Conservation (phyloP, 1,140 invertebrate species). For the Campoletis sonorensis region DNA sequence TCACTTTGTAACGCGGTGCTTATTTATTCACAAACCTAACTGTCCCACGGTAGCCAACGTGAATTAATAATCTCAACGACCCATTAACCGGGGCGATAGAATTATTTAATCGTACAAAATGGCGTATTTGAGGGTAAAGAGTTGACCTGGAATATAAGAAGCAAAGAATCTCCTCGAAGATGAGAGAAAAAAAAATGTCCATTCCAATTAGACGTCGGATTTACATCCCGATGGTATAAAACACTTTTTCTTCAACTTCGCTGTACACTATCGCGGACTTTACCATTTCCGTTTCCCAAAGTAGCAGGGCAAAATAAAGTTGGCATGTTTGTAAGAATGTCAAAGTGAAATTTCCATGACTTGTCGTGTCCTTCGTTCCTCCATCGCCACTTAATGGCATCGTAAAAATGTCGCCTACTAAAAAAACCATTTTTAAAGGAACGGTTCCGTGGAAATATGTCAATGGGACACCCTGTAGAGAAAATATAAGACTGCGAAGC, state of each 20-base stretch:
- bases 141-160: constrained; percentile 3
- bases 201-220: neutral
- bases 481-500: neutral
- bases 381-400: no score
- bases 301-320: no score
- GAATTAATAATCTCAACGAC: constrained; percentile 36
- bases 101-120: constrained; percentile 26
- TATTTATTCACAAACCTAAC: neutral
- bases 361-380: no score
- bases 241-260: no score
- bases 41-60: neutral
- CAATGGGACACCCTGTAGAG: neutral
- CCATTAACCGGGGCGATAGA: constrained; percentile 21
- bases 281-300: no score
- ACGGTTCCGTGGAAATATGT: neutral
- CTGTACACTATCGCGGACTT: no score
- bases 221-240: no score
- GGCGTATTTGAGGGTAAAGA: neutral
- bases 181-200: neutral
- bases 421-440: no score
- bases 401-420: no score
- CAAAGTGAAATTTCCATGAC: no score
- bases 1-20: neutral
- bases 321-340: no score
- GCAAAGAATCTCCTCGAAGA: no score